These are phyloP conservation scores for Diarsia mendica DNA, from an alignment of 2,888 invertebrate species.

Conservation along the genomic window DNA sequence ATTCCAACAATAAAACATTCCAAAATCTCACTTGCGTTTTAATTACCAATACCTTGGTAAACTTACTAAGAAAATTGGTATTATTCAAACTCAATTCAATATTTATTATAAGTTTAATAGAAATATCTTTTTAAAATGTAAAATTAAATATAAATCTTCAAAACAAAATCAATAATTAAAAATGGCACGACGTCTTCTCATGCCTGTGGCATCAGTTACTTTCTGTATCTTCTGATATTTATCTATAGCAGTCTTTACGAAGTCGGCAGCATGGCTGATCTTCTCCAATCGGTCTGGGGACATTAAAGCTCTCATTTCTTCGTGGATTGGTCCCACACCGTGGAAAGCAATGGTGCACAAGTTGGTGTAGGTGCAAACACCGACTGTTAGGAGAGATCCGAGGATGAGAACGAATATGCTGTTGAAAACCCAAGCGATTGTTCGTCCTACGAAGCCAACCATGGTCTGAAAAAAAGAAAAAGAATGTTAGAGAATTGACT, in stretches of 20 bases:
- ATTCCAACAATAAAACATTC: too few relatives aligned
- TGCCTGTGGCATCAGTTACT: conserved; percentile 69
- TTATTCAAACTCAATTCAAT: conserved; percentile 13
- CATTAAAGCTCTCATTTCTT: conserved; percentile 90
- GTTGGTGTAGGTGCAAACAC: conserved; percentile 91
- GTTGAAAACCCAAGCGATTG: conserved; percentile 82
- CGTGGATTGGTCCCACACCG: conserved; percentile 90
- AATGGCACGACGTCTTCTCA: conserved; percentile 75
- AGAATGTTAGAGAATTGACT: not conserved
- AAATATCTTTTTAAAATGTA: conserved; percentile 47
- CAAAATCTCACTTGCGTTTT: too few relatives aligned
- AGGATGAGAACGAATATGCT: conserved; percentile 88
- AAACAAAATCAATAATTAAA: conserved; percentile 52
- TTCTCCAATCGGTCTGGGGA: conserved; percentile 91
- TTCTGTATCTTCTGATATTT: conserved; percentile 89
- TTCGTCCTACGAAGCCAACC: conserved; percentile 79
- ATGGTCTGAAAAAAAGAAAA: conserved; percentile 78
- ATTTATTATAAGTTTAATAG: conserved; percentile 33
- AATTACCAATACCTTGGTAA: too few relatives aligned
- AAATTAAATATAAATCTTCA: not conserved
- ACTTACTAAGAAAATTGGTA: not conserved
- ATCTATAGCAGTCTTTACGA: conserved; percentile 91
- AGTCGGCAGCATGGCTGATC: conserved; percentile 90
- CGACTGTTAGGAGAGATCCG: conserved; percentile 83
- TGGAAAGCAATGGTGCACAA: conserved; percentile 91